Evolutionary conservation across 2,113 vertebrate species (phyloP).

Genomic region (Trachemys scripta): DNA sequence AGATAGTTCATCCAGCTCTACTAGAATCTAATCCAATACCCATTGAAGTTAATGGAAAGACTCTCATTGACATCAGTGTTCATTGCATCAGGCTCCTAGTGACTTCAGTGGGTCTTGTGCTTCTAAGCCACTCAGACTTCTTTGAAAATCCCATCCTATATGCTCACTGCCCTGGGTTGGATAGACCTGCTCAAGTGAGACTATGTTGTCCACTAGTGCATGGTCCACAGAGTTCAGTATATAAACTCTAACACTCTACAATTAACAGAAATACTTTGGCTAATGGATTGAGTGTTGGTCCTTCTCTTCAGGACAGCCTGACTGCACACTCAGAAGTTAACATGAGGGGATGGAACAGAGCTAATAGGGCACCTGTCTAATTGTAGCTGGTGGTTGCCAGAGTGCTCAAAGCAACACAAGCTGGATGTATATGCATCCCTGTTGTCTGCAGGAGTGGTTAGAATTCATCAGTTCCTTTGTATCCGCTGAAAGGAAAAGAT

Average conservation of each 20-base stretch:
- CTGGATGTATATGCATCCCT: background rate
- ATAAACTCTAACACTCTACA: background rate
- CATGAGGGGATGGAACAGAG: background rate
- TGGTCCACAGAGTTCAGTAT: background rate
- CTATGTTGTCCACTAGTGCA: background rate
- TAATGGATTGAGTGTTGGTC: slow-evolving; percentile 23
- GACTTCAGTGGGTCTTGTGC: background rate
- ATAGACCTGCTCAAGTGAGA: background rate
- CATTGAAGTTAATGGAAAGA: background rate
- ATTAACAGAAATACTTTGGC: background rate
- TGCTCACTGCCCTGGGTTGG: background rate
- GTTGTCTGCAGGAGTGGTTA: slow-evolving; percentile 37
- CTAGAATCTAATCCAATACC: background rate
- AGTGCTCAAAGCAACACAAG: slow-evolving; percentile 30
- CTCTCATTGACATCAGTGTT: background rate
- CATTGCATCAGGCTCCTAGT: background rate
- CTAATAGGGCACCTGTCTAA: slow-evolving; percentile 28
- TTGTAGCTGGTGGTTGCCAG: slow-evolving; percentile 33
- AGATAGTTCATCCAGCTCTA: background rate
- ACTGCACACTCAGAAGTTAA: slow-evolving; percentile 37
- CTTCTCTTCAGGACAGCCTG: slow-evolving; percentile 4
- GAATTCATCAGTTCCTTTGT: slow-evolving; percentile 60
- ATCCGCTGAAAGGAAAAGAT: slow-evolving; percentile 64
- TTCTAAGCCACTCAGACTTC: background rate
- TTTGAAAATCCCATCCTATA: background rate